phyloP scores from a whole-genome alignment of 2,113 vertebrate genomes.

The Probosciger aterrimus region DNA sequence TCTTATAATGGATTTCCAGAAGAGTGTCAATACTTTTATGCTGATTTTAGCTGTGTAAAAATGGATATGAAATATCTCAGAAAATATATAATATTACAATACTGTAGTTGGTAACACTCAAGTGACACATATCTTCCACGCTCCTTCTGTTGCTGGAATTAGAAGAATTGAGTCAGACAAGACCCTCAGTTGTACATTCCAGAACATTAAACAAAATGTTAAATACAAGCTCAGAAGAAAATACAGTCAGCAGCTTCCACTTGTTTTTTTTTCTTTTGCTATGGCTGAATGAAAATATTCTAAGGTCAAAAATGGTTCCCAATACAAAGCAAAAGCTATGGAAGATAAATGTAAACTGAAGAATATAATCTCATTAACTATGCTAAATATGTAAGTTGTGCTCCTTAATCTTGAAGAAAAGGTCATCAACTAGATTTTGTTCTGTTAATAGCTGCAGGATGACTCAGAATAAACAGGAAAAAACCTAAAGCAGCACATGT shows the following conservation, averaged over 20 bases:
- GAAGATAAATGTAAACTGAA: background rate
- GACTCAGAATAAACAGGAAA: slow-evolving; percentile 2
- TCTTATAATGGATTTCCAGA: background rate
- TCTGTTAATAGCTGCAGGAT: background rate
- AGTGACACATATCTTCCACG: background rate
- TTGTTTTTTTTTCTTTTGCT: background rate
- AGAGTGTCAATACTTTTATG: background rate
- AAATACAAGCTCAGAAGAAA: background rate
- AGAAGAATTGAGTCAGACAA: background rate
- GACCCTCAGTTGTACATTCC: background rate
- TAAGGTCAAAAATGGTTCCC: background rate
- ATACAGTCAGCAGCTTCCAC: background rate
- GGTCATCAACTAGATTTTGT: background rate
- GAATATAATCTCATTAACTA: background rate
- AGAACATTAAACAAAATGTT: background rate
- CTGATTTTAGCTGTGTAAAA: background rate
- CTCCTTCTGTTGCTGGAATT: background rate
- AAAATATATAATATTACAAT: background rate
- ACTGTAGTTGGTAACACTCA: background rate
- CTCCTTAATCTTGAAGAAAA: slow-evolving; percentile 3
- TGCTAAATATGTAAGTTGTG: background rate
- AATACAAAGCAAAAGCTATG: background rate
- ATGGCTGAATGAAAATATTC: background rate
- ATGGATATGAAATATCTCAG: background rate
- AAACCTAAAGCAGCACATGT: background rate